phyloP scores from a whole-genome alignment of 2,888 invertebrate genomes.

The Macaria liturata region DNA sequence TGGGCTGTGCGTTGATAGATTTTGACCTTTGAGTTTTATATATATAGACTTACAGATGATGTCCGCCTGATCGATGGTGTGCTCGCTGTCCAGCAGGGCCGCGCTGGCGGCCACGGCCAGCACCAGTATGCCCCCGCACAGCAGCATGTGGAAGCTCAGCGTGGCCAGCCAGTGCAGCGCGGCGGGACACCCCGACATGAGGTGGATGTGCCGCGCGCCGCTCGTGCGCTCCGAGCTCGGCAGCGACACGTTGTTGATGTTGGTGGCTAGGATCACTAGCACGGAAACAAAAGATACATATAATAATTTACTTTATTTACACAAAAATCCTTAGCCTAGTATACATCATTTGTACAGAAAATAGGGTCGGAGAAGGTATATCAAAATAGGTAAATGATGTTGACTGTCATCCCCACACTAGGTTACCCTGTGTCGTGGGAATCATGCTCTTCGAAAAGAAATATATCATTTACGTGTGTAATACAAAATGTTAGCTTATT shows the following conservation, averaged over 20 bases:
- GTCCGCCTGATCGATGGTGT: conserved; percentile 44
- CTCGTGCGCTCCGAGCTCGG: conserved; percentile 85
- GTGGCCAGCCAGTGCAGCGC: conserved; percentile 85
- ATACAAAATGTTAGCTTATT: no score
- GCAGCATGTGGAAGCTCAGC: conserved; percentile 79
- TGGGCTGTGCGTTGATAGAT: no score
- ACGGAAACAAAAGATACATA: background rate
- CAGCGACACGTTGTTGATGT: conserved; percentile 81
- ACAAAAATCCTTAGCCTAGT: no score
- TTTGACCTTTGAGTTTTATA: no score
- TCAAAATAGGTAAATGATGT: no score
- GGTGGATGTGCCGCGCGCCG: conserved; percentile 86
- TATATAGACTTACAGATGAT: conserved; percentile 49
- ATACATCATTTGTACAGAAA: no score
- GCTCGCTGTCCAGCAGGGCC: conserved; percentile 42
- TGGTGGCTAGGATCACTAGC: conserved; percentile 65
- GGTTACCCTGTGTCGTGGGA: no score
- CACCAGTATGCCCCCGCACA: conserved; percentile 47
- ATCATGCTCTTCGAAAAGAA: no score
- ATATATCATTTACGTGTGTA: no score
- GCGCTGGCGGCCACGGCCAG: conserved; percentile 42
- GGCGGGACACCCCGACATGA: conserved; percentile 85
- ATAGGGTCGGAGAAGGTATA: no score
- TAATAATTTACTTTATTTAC: no score
- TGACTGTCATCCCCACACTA: no score